Base-by-base conservation (phyloP, 2,113 vertebrate genomes). In the Nestor notabilis region DNA sequence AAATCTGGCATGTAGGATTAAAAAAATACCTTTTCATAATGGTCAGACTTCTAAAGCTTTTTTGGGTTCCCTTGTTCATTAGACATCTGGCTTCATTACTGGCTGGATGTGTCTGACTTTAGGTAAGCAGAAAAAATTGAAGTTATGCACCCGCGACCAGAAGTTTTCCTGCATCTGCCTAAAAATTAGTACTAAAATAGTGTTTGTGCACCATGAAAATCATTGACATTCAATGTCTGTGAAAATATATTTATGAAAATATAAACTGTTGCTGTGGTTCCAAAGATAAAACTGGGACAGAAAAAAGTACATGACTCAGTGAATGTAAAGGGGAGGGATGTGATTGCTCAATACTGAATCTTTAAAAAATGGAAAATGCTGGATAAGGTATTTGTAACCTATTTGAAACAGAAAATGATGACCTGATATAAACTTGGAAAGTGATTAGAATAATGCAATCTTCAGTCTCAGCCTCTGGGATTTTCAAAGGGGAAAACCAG, bases 1-100 rank as follows among this genome's bases (percentile, higher is more conserved):
- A 69, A 93, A 91, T 82, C 41, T 89, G 89, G n/a, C 80, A 93
- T 39, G 64, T 50, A 64, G 86, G 80, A 83, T 96, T 93, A 87
- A 89, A 95, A 43, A 69, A 93, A 83, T 66, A 66, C 46, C 49
- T 88, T 94, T 72, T 0, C 0, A 12, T 74, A 83, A 29, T 1
- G 9, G 10, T 25, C 44, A 82, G 77, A 28, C 17, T 89, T 90
- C 17, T 65, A 41, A 75, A 84, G 65, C 9, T 44, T 47, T 69
- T 89, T 85, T 50, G 50, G 47, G 81, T 78, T 65, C 25, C 41
- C 65, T 55, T 64, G 21, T 35, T 93, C 41, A 11, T 87, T 71
- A 69, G 47, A 44, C 7, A 27, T 39, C n/a, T 86, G 50, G 28
- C 44, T 94, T 92, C 20, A 24, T 72, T 87, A 56, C 37, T 83